Evolutionary conservation across 1,140 invertebrate species (phyloP).

Genomic region (Parasteatoda tepidariorum): DNA sequence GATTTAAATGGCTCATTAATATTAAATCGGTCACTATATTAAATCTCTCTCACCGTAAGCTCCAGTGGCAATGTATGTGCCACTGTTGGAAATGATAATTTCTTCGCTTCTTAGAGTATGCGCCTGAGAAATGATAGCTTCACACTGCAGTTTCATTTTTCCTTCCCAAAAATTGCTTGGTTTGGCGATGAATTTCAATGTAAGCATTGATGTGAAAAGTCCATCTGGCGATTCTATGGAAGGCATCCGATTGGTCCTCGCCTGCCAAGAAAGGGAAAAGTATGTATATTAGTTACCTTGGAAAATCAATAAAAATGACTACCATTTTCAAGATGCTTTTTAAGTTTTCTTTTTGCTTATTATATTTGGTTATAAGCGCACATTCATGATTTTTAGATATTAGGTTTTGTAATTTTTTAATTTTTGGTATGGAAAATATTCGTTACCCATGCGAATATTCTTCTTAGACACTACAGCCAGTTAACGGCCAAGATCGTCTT

Average conservation of each 20-base stretch:
- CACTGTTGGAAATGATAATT: conserved; percentile 23
- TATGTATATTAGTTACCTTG: background rate
- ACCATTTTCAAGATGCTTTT: background rate
- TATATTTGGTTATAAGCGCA: background rate
- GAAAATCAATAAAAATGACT: background rate
- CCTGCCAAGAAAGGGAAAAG: background rate
- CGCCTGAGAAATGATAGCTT: conserved; percentile 50
- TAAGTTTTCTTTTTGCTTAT: background rate
- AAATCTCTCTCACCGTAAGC: conserved; percentile 35
- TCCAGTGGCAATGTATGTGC: conserved; percentile 19
- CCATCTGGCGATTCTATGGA: conserved; percentile 21
- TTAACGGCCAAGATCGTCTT: too few species aligned
- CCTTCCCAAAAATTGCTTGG: conserved; percentile 42
- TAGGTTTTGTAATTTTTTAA: background rate
- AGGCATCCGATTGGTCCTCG: background rate
- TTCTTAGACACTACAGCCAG: too few species aligned
- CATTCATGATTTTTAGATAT: background rate
- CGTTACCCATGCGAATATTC: too few species aligned
- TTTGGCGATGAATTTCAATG: conserved; percentile 14
- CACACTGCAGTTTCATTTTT: conserved; percentile 48
- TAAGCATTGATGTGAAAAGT: conserved; percentile 2
- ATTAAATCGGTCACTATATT: too few species aligned
- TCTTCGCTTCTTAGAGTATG: conserved; percentile 50
- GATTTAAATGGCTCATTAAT: too few species aligned
- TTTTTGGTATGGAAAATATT: too few species aligned